These are phyloP conservation scores for Bombus confusus DNA, from an alignment of 1,140 invertebrate species.

Conservation along the genomic window DNA sequence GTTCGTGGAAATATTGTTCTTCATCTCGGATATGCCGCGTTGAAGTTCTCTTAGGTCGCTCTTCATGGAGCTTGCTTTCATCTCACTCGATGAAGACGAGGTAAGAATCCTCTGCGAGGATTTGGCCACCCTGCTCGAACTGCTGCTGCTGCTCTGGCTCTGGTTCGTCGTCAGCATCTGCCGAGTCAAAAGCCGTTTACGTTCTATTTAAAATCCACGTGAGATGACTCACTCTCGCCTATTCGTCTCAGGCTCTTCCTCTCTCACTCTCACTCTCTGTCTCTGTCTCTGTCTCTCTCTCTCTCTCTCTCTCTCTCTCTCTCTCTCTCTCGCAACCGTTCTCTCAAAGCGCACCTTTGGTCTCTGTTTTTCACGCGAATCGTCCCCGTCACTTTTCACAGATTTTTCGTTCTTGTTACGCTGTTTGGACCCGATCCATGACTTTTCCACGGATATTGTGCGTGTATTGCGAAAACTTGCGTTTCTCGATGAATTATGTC, in stretches of 20 bases:
- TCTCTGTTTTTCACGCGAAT: constrained; percentile 17
- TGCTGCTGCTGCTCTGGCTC: constrained; percentile 72
- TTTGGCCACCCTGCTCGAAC: constrained; percentile 72
- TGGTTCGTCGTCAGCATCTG: constrained; percentile 75
- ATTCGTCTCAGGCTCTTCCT: neutral
- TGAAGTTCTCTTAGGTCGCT: constrained; percentile 83
- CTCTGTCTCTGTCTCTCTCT: too few relatives aligned
- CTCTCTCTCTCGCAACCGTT: too few relatives aligned
- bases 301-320: neutral
- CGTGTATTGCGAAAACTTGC: neutral
- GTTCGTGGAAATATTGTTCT: constrained; percentile 81
- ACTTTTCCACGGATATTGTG: neutral
- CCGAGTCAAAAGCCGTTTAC: constrained; percentile 68
- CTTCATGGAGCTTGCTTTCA: constrained; percentile 83
- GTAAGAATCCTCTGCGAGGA: constrained; percentile 79
- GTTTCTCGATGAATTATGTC: neutral
- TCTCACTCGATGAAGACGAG: constrained; percentile 79
- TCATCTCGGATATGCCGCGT: constrained; percentile 84
- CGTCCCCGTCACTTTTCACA: neutral
- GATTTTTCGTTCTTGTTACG: neutral
- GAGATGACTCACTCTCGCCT: constrained; percentile 57
- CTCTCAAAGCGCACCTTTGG: neutral
- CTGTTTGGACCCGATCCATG: neutral
- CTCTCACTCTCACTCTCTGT: neutral
- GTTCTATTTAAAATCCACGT: constrained; percentile 69